A percentile compares a stretch with the other conserved stretches of the same genome.
phyloP scores from a whole-genome alignment of 2,888 invertebrate species.

The Choristoneura rosaceana region DNA sequence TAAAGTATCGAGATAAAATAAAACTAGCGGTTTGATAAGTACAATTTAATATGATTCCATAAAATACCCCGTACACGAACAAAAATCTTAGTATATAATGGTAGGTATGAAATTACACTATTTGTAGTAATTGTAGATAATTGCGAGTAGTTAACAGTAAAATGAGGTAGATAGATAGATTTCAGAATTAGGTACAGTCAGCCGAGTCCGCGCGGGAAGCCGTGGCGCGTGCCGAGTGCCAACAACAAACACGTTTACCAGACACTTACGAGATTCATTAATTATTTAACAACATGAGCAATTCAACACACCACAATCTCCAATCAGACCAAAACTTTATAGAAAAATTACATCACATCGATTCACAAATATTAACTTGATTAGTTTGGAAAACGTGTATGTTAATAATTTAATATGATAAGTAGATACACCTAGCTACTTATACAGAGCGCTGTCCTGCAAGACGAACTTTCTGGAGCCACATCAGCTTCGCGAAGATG shows the following conservation, averaged over 20 bases:
- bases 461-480: not conserved
- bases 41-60: slow-evolving; percentile 84
- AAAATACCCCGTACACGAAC: slow-evolving; percentile 83
- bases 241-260: slow-evolving; percentile 51
- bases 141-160: slow-evolving; percentile 71
- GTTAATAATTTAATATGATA: slow-evolving; percentile 34
- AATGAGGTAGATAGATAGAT: slow-evolving; percentile 73
- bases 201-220: slow-evolving; percentile 51
- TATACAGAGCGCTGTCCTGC: slow-evolving; percentile 12
- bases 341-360: slow-evolving; percentile 49
- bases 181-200: slow-evolving; percentile 51
- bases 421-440: slow-evolving; percentile 36
- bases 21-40: slow-evolving; percentile 83
- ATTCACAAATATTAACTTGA: slow-evolving; percentile 34
- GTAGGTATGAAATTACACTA: slow-evolving; percentile 83
- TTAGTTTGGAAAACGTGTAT: slow-evolving; percentile 30
- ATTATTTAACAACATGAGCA: slow-evolving; percentile 63
- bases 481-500: not conserved
- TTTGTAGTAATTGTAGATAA: slow-evolving; percentile 69
- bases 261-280: slow-evolving; percentile 73
- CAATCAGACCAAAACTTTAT: slow-evolving; percentile 52
- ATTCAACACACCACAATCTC: slow-evolving; percentile 54
- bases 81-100: slow-evolving; percentile 77
- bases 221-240: slow-evolving; percentile 61
- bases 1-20: slow-evolving; percentile 54